Percentiles rank a stretch among this genome's conserved stretches.
These are phyloP conservation scores for Criorhina ranunculi DNA, from an alignment of 2,888 invertebrate species.

Conservation along the genomic window DNA sequence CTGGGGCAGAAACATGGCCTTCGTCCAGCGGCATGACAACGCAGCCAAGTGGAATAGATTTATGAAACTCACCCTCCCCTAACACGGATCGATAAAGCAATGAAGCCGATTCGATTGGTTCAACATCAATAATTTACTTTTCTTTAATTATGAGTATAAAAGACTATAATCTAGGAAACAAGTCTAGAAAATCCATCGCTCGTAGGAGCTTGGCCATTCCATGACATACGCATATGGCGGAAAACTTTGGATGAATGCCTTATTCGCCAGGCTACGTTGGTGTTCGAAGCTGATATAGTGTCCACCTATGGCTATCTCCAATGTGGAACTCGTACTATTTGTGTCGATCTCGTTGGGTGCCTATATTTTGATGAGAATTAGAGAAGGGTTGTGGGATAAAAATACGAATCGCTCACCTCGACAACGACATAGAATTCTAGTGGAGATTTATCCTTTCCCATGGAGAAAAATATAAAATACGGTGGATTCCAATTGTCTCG, in stretches of 20 bases:
- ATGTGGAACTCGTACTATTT: constrained; percentile 77
- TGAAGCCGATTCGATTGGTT: constrained; percentile 22
- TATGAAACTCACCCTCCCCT: background rate
- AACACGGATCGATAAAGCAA: constrained; percentile 35
- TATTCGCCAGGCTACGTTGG: constrained; percentile 83
- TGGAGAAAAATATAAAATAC: constrained; percentile 80
- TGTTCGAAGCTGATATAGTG: constrained; percentile 85
- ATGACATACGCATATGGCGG: constrained; percentile 86
- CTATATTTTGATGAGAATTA: constrained; percentile 16
- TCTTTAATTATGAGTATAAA: constrained; percentile 69
- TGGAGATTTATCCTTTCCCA: constrained; percentile 79
- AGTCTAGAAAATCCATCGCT: constrained; percentile 80
- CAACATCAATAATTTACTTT: constrained; percentile 68
- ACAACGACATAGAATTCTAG: constrained; percentile 81
- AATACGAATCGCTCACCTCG: constrained; percentile 78
- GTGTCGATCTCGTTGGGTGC: constrained; percentile 31
- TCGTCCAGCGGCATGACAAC: constrained; percentile 19
- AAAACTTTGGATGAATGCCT: constrained; percentile 84
- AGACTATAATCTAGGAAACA: constrained; percentile 56
- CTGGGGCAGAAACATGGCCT: background rate
- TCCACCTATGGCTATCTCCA: constrained; percentile 85
- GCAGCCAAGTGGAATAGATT: constrained; percentile 28
- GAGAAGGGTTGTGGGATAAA: constrained; percentile 11
- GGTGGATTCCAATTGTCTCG: constrained; percentile 79
- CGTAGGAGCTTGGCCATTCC: constrained; percentile 85